Conservation (phyloP, 2,113 vertebrate species). For the Gopherus evgoodei region DNA sequence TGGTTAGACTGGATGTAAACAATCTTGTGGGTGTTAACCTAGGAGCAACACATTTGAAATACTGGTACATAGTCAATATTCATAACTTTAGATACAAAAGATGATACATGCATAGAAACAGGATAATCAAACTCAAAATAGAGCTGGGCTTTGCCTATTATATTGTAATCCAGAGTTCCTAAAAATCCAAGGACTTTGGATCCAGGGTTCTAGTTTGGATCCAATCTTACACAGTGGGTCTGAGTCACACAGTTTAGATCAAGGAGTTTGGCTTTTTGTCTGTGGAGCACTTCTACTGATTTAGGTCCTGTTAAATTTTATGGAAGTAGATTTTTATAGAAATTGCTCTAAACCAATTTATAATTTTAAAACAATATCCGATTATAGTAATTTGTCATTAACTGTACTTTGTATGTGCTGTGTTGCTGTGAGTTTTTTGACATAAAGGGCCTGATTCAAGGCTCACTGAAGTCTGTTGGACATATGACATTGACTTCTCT, state of each 20-base stretch:
- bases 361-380: background rate
- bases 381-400: background rate
- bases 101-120: background rate
- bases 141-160: background rate
- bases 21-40: no score
- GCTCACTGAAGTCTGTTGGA: fast-evolving
- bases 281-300: background rate
- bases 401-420: background rate
- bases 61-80: no score
- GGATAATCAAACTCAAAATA: background rate
- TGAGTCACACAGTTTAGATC: fast-evolving
- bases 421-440: background rate
- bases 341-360: background rate
- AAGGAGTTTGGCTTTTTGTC: background rate
- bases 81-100: no score
- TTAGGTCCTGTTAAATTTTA: background rate
- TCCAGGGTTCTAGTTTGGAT: background rate
- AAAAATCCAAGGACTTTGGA: background rate
- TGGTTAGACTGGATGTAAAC: no score
- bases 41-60: no score
- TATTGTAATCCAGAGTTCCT: background rate
- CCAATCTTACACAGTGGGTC: background rate
- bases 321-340: background rate
- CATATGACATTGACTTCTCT: background rate
- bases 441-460: background rate